phyloP scores from a whole-genome alignment of 35 echinoderm and acorn worm species.

The Eucidaris tribuloides region DNA sequence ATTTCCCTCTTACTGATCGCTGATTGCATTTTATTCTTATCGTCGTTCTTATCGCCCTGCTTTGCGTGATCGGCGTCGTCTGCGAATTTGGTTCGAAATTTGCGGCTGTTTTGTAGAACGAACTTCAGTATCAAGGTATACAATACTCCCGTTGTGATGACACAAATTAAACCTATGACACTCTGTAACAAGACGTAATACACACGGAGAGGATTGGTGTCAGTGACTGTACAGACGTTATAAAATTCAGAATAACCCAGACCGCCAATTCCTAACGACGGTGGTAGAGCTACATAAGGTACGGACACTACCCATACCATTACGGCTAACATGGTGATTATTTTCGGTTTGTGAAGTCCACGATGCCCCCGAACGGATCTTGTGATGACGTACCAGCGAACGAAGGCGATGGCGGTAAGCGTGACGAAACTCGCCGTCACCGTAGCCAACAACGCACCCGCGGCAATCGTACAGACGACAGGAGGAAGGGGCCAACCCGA shows the following conservation, averaged over 20 bases:
- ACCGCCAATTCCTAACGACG: background rate
- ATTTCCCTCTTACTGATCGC: background rate
- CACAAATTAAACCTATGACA: background rate
- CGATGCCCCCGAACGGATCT: constrained; percentile 11
- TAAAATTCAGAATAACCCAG: constrained; percentile 30
- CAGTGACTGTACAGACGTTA: constrained; percentile 7
- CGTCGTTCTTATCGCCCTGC: background rate
- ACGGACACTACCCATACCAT: constrained; percentile 39
- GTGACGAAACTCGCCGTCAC: constrained; percentile 21
- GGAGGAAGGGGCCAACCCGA: constrained; percentile 9
- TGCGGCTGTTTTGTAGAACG: background rate
- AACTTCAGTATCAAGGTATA: background rate
- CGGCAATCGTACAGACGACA: background rate
- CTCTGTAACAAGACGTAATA: constrained; percentile 10
- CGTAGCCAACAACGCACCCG: background rate
- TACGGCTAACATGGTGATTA: background rate
- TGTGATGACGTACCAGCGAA: constrained; percentile 54
- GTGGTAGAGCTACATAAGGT: background rate
- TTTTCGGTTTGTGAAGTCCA: background rate
- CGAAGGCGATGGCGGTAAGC: constrained; percentile 43
- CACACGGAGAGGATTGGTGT: background rate
- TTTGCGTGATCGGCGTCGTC: background rate
- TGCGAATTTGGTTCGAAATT: background rate
- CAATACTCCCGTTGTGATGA: background rate
- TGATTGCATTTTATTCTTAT: no score